Base-by-base conservation (phyloP, 2,888 invertebrate species). In the Aelia acuminata region DNA sequence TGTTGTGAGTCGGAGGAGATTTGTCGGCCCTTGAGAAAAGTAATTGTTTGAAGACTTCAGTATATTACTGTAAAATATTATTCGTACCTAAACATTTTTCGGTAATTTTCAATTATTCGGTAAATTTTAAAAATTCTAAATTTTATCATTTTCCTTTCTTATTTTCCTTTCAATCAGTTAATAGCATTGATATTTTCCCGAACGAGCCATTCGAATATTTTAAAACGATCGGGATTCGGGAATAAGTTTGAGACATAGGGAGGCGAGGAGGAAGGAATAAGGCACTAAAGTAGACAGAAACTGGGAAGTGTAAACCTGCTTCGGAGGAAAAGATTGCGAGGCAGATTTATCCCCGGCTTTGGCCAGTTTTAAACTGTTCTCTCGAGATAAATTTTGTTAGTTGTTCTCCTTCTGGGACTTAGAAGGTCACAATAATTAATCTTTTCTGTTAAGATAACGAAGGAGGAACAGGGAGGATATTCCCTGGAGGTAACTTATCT, bases 351-450 rank as follows among this genome's bases (percentile, higher is more conserved):
- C 43, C 80, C 11, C 43, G 80, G 43, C 80, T 80, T 80, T 80
- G 80, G 43, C 80, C 80, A 80, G 80, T 43, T 80, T 80, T 43
- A 80, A 80, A 80, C 80, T 80, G 22, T 80, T 80, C 43, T n/a
- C 80, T 22, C 39, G 31, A 80, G 80, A 80, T 43, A 80, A 80
- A 80, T 80, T 80, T 43, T 39, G 39, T 80, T 80, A 80, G 80
- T 43, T 80, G 43, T 39, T 80, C 57, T 57, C 43, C 43, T 39
- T n/a, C 80, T 22, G 43, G 43, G 80, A 43, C 80, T 80, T 43
- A 43, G 43, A 7, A 80, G 80, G 80, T 43, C 22, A 43, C 80
- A 43, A 80, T 43, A 80, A 43, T 80, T 80, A 43, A 80, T 80
- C 80, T n/a, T 43, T 43, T 22, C 43, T n/a, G n/a, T 0, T 20